These are phyloP conservation scores for Spodoptera littoralis DNA, from an alignment of 2,888 invertebrate species.

Conservation along the genomic window DNA sequence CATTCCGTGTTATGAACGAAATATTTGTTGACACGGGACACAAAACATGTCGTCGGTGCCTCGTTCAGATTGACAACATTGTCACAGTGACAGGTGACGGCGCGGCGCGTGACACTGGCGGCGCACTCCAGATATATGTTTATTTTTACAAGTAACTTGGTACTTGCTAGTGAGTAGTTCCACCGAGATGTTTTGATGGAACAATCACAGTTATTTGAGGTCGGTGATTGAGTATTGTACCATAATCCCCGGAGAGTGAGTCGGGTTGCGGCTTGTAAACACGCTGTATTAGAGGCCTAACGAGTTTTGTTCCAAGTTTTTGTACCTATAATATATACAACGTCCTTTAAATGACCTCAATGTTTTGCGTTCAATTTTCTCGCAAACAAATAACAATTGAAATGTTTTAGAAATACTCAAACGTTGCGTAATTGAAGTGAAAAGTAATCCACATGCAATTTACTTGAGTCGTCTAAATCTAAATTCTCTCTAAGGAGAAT, in stretches of 20 bases:
- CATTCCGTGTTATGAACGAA: constrained; percentile 37
- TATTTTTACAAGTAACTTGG: constrained; percentile 29
- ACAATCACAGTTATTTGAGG: constrained; percentile 32
- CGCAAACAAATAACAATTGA: background rate
- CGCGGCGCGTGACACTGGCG: constrained; percentile 16
- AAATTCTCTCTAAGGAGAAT: constrained; percentile 23
- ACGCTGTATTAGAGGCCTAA: constrained; percentile 1
- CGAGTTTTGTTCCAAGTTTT: constrained; percentile 2
- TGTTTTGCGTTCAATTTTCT: no score
- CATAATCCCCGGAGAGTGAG: constrained; percentile 13
- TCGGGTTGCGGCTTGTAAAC: constrained; percentile 11
- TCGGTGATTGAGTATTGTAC: constrained; percentile 37
- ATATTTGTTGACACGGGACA: constrained; percentile 48
- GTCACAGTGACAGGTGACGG: constrained; percentile 44
- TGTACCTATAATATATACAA: background rate
- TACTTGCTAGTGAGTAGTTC: background rate
- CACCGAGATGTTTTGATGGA: constrained; percentile 20
- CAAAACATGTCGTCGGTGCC: constrained; percentile 38
- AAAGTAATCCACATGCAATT: constrained; percentile 19
- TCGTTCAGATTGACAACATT: constrained; percentile 39
- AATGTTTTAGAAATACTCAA: background rate
- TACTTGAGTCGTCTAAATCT: constrained; percentile 21
- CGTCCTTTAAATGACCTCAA: no score
- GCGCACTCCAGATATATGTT: constrained; percentile 15
- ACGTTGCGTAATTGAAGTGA: background rate